Conservation (phyloP, 2,888 invertebrate genomes). For the Caenorhabditis doughertyi region DNA sequence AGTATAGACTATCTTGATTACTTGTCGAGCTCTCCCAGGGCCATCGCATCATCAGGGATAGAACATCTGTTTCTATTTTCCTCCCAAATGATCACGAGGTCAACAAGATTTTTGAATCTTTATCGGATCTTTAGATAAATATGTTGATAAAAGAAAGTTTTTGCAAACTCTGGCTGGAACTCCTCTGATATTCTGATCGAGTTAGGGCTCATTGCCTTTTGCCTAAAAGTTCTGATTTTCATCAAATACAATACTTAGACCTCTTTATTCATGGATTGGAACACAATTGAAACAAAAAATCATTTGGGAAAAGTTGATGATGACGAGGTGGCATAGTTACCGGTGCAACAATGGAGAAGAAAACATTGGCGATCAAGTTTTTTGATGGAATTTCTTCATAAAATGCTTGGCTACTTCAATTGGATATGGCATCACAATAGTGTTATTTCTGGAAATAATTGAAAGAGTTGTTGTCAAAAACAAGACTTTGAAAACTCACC, state of each 20-base stretch:
- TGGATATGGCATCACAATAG: constrained; percentile 80
- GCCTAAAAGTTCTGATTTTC: no score
- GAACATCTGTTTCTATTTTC: constrained; percentile 64
- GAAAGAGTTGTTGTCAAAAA: background rate
- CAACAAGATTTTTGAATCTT: constrained; percentile 52
- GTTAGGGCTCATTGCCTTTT: no score
- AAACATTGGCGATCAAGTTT: constrained; percentile 17
- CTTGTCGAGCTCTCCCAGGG: constrained; percentile 39
- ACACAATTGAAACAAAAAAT: background rate
- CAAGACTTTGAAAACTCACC: constrained; percentile 23
- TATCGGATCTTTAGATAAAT: background rate
- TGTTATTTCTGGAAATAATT: constrained; percentile 71
- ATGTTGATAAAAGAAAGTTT: no score
- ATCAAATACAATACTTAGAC: no score
- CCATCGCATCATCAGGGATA: constrained; percentile 38
- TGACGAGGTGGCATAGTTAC: constrained; percentile 34
- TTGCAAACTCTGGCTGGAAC: no score
- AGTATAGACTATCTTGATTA: constrained; percentile 23
- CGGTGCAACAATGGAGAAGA: constrained; percentile 51
- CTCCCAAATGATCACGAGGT: constrained; percentile 39
- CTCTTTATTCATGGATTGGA: background rate
- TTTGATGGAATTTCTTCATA: constrained; percentile 63
- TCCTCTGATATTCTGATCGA: no score
- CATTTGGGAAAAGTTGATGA: constrained; percentile 37
- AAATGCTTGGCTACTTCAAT: constrained; percentile 74